Conservation (phyloP, 2,113 vertebrate species). For the Pavo muticus region DNA sequence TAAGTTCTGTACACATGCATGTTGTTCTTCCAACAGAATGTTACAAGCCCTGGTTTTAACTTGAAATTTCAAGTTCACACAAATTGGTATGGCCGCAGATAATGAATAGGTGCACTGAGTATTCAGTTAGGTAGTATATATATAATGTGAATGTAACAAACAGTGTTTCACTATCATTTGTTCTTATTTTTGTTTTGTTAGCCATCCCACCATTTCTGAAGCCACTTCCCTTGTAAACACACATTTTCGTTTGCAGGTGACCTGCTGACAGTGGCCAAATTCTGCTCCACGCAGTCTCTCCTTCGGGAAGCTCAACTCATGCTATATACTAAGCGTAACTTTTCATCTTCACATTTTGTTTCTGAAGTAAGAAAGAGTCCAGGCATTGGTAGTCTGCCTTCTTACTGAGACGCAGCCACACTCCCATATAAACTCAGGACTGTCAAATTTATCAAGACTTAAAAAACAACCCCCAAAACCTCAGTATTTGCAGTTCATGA, state of each 20-base stretch:
- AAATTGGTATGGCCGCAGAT: background rate
- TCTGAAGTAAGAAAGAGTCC: background rate
- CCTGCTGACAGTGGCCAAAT: accelerated
- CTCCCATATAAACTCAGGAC: background rate
- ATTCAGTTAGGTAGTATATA: background rate
- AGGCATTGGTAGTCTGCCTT: background rate
- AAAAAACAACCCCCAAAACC: background rate
- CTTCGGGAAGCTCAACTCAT: background rate
- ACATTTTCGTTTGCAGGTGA: background rate
- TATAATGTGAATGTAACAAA: background rate
- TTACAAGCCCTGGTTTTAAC: conserved; percentile 11
- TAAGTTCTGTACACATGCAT: conserved; percentile 9
- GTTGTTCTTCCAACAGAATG: background rate
- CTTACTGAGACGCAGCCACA: background rate
- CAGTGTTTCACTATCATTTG: background rate
- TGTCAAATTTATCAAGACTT: background rate
- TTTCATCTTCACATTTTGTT: background rate
- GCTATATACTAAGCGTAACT: background rate
- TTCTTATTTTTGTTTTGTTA: background rate
- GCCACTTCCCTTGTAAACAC: background rate
- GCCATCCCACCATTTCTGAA: background rate
- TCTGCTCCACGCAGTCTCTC: background rate
- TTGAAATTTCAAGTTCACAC: background rate
- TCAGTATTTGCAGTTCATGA: background rate
- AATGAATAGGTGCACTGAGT: background rate